Percentiles rank a stretch among this genome's conserved stretches.
Conservation (phyloP, 2,888 invertebrate genomes). For the Vannuccia rotundouncinata region DNA sequence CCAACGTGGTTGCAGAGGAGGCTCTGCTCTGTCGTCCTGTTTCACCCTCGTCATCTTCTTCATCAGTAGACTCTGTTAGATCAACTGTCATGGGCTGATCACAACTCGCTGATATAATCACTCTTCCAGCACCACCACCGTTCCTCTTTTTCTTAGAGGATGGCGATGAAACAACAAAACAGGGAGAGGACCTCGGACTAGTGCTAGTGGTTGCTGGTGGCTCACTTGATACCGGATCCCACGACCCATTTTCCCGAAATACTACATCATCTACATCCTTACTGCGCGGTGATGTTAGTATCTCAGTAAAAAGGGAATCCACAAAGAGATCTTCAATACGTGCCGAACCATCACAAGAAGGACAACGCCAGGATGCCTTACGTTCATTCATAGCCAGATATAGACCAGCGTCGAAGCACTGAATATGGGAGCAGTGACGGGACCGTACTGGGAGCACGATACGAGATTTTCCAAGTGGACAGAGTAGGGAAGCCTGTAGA, state of each 20-base stretch:
- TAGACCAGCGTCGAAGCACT: slow-evolving; percentile 38
- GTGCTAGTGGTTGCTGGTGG: neutral
- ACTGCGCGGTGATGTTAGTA: neutral
- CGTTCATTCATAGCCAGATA: slow-evolving; percentile 40
- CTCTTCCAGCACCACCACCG: neutral
- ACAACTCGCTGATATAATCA: neutral
- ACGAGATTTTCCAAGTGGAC: slow-evolving; percentile 35
- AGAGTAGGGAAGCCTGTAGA: slow-evolving; percentile 33
- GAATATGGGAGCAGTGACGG: slow-evolving; percentile 34
- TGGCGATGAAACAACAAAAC: neutral
- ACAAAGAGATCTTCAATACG: slow-evolving; percentile 30
- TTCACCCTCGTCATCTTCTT: neutral
- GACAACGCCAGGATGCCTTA: slow-evolving; percentile 36
- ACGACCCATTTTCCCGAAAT: neutral
- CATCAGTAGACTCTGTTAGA: neutral
- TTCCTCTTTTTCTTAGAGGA: neutral
- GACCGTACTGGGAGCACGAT: slow-evolving; percentile 35
- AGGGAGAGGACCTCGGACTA: neutral
- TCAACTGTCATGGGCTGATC: neutral
- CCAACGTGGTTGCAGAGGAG: slow-evolving; percentile 3
- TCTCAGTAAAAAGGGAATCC: slow-evolving; percentile 25
- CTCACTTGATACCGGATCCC: neutral
- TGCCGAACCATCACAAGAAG: slow-evolving; percentile 35
- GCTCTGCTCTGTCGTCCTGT: neutral
- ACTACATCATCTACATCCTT: neutral